A percentile compares a stretch with the other conserved stretches of the same genome.
Evolutionary conservation across 2,113 vertebrate genomes (phyloP).

Genomic region (Suricata suricatta): DNA sequence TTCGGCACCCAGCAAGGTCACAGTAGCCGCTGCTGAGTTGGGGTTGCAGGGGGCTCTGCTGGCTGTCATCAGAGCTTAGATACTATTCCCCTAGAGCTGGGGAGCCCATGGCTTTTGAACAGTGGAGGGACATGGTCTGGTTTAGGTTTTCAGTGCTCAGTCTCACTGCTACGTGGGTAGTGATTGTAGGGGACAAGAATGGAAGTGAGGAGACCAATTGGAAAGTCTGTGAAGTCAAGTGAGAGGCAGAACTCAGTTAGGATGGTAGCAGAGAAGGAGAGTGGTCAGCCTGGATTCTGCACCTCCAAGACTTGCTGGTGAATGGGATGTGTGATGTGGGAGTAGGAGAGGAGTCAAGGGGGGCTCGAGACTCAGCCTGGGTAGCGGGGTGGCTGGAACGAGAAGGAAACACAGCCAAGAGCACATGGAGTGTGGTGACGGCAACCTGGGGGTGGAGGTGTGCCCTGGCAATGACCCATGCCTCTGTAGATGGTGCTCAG

Average conservation of each 20-base stretch:
- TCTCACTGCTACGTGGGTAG: not conserved
- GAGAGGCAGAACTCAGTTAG: not conserved
- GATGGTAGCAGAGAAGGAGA: not conserved
- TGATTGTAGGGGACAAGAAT: not conserved
- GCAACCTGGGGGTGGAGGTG: rapidly evolving
- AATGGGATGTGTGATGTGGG: not conserved
- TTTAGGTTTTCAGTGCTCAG: not conserved
- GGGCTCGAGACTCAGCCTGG: not conserved
- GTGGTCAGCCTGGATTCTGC: not conserved
- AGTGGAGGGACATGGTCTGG: not conserved
- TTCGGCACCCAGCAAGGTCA: not conserved
- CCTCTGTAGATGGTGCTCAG: not conserved
- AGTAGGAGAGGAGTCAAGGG: not conserved
- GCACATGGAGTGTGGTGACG: not conserved
- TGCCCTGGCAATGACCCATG: not conserved
- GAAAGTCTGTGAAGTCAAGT: not conserved
- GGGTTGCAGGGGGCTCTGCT: not conserved
- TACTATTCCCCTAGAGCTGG: not conserved
- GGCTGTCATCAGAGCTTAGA: not conserved
- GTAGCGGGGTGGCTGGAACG: not conserved
- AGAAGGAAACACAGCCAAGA: not conserved
- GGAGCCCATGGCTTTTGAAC: not conserved
- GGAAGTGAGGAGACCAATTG: not conserved
- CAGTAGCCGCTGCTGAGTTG: not conserved
- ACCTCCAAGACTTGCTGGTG: not conserved